Conservation (phyloP, 2,797 vertebrate genomes). For the Hybognathus amarus region DNA sequence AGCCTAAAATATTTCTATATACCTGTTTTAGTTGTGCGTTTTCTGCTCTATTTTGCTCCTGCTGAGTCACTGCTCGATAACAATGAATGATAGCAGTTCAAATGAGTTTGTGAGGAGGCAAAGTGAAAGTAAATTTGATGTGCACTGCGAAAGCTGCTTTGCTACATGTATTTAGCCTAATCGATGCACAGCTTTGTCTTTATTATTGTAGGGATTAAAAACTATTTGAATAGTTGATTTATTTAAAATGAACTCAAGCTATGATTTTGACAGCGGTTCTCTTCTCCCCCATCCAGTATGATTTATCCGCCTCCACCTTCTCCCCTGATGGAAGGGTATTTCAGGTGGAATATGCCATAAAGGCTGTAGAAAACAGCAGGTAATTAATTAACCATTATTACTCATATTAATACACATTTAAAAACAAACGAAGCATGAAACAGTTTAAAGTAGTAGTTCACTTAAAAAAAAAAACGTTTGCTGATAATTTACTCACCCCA, state of each 20-base stretch:
- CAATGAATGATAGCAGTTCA: slow-evolving; percentile 43
- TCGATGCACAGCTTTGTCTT: not conserved
- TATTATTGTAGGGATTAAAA: not conserved
- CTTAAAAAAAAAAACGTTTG: no score
- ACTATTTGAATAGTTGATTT: no score
- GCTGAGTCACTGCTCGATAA: slow-evolving; percentile 59
- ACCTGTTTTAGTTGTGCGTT: not conserved
- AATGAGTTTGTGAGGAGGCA: slow-evolving; percentile 38
- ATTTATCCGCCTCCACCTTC: slow-evolving; percentile 96
- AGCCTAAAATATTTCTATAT: not conserved
- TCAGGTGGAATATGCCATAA: slow-evolving; percentile 98
- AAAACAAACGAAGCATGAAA: not conserved
- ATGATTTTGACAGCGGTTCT: not conserved
- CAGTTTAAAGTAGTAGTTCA: no score
- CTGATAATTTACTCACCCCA: no score
- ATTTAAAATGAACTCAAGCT: not conserved
- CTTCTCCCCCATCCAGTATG: slow-evolving; percentile 80
- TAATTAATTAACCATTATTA: slow-evolving; percentile 54
- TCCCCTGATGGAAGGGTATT: slow-evolving; percentile 97
- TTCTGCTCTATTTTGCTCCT: slow-evolving; percentile 14
- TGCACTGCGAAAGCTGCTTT: not conserved
- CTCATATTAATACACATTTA: not conserved
- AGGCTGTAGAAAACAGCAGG: slow-evolving; percentile 99
- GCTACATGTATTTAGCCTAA: not conserved
- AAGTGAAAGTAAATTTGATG: slow-evolving; percentile 64